phyloP scores from a whole-genome alignment of 2,888 invertebrate species.

The Dicyrtoma fusca region DNA sequence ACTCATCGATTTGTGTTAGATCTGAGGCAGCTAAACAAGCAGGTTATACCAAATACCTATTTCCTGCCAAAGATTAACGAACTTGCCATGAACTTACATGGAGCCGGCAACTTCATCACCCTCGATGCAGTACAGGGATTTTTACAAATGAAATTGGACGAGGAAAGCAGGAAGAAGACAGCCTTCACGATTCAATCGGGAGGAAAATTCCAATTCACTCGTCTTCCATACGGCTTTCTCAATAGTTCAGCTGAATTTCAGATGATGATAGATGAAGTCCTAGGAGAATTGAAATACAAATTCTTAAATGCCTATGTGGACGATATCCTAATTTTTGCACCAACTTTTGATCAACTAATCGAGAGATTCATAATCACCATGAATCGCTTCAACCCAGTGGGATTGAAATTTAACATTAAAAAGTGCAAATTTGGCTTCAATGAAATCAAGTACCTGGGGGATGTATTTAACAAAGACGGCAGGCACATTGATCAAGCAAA shows the following conservation, averaged over 20 bases:
- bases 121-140: conserved; percentile 37
- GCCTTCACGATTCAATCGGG: conserved; percentile 17
- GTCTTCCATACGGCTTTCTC: not conserved
- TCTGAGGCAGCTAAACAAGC: conserved; percentile 42
- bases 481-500: conserved; percentile 36
- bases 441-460: conserved; percentile 16
- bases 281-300: not conserved
- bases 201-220: conserved; percentile 18
- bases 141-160: conserved; percentile 11
- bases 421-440: conserved; percentile 26
- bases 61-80: conserved; percentile 40
- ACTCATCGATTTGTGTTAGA: conserved; percentile 47
- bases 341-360: conserved; percentile 51
- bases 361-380: conserved; percentile 51
- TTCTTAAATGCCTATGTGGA: not conserved
- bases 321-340: conserved; percentile 51
- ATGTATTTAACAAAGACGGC: conserved; percentile 19
- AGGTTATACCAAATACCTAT: conserved; percentile 28
- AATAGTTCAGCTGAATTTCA: conserved; percentile 7
- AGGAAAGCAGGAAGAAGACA: conserved; percentile 13
- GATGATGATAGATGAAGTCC: conserved; percentile 2
- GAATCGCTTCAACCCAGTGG: not conserved
- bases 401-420: conserved; percentile 32
- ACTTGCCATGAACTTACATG: conserved; percentile 30
- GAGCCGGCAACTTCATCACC: conserved; percentile 34